A percentile compares a stretch with the other conserved stretches of the same genome.
Evolutionary conservation across 2,113 vertebrate genomes (phyloP).

Genomic region (Semnopithecus entellus): DNA sequence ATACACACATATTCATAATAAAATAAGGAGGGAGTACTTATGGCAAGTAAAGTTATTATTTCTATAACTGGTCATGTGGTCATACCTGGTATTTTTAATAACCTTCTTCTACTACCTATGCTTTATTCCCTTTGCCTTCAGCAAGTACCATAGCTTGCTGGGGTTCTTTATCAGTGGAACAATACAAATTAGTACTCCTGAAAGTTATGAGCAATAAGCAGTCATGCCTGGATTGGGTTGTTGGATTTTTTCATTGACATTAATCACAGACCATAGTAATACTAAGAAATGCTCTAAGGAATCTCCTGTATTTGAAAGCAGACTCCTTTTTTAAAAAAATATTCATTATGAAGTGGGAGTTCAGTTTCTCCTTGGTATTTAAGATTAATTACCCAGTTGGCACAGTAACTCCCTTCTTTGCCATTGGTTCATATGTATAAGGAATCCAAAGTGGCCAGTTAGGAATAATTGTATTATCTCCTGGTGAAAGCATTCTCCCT

Average conservation of each 20-base stretch:
- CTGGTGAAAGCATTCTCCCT: background rate
- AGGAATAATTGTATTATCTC: background rate
- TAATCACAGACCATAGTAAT: background rate
- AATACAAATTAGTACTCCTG: background rate
- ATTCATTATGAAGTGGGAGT: background rate
- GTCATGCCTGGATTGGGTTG: background rate
- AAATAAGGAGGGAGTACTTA: background rate
- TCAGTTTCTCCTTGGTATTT: background rate
- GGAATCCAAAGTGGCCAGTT: background rate
- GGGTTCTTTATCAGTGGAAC: background rate
- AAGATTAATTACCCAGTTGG: background rate
- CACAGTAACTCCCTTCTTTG: background rate
- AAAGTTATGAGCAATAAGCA: background rate
- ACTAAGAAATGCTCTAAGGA: background rate
- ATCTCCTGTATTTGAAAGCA: background rate
- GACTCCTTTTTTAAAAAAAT: background rate
- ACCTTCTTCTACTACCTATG: background rate
- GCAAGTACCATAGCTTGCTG: background rate
- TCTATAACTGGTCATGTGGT: background rate
- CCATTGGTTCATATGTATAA: background rate
- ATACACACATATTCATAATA: background rate
- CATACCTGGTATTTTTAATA: background rate
- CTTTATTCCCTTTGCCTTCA: background rate
- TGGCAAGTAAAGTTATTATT: background rate
- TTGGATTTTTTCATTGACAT: background rate